Evolutionary conservation across 64 coral and sea anemone genomes (phyloP), one percentile per base, ranked within the genome.

Genomic region (Acropora tenuis): DNA sequence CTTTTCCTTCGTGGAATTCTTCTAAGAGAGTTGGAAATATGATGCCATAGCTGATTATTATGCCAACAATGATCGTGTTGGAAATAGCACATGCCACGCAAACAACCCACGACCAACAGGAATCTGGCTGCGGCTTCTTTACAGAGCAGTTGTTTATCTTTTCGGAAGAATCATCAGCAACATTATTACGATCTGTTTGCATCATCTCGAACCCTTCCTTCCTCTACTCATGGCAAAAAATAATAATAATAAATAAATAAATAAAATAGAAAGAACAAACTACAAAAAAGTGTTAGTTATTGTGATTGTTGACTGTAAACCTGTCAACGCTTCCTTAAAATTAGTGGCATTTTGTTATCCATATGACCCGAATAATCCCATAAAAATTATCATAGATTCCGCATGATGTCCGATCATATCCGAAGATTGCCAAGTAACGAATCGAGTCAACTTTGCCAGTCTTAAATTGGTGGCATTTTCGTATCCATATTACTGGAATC

Each of bases 31-130:
- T 71, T 12, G 82, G 82, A 49, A 85, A 85, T 41, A 85, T 48
- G 45, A 85, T 46, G n/a, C 82, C 82, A 71, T 85, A 85, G 47
- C 63, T 85, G 45, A 71, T 18, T 4, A 85, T 45, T 49, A 85
- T 66, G 8, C 82, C 82, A n/a, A 59, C 66, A 9, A 85, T 48
- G 30, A 85, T 71, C 8, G 44, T 72, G 18, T 85, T 85, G 6
- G 82, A 69, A 66, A 71, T 2, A 72, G 82, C 43, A 30, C 82
- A 85, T 8, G 82, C 82, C 18, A 85, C n/a, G 42, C 82, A 85
- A 10, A 85, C 65, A 40, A 85, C 82, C 82, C 82, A 85, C 0
- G 63, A 85, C 82, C 82, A 85, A 46, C 82, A 85, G 43, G 63
- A 2, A 13, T 85, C 82, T 40, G 44, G 82, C 45, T 85, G 43